Evolutionary conservation across 1,140 invertebrate genomes (phyloP).

Genomic region (Panagrolaimus sp.): DNA sequence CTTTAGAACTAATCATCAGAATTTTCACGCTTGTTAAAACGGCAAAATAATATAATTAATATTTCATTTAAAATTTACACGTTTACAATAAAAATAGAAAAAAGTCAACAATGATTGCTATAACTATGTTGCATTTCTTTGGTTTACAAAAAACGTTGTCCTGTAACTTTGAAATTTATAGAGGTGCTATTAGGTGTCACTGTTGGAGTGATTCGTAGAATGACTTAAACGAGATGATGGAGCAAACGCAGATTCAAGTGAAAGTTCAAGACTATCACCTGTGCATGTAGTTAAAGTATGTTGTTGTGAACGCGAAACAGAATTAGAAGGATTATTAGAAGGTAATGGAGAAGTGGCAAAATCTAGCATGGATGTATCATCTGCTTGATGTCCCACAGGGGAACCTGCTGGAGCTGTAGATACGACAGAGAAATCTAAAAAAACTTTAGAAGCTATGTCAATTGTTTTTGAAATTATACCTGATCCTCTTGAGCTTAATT

Average conservation of each 20-base stretch:
- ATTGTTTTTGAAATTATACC: conserved; percentile 4
- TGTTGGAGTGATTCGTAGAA: no score
- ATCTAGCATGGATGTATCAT: conserved; percentile 4
- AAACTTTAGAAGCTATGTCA: background rate
- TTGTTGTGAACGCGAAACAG: background rate
- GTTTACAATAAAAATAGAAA: no score
- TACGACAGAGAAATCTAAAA: conserved; percentile 9
- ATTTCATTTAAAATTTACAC: no score
- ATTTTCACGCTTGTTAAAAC: no score
- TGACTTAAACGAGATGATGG: background rate
- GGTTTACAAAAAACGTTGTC: no score
- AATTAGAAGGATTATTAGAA: background rate
- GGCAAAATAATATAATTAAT: no score
- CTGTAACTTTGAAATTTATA: no score
- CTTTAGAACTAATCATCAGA: no score
- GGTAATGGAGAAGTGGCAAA: conserved; percentile 11
- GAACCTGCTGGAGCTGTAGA: conserved; percentile 1
- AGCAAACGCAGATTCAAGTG: conserved; percentile 7
- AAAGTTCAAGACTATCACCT: conserved; percentile 5
- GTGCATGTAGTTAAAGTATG: background rate
- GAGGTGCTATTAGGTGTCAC: no score
- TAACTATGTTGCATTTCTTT: no score
- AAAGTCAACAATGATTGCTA: no score
- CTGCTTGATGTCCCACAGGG: background rate
- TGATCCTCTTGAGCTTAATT: conserved; percentile 18